Evolutionary conservation across 2,113 vertebrate genomes (phyloP).

Genomic region (Steatornis caripensis): DNA sequence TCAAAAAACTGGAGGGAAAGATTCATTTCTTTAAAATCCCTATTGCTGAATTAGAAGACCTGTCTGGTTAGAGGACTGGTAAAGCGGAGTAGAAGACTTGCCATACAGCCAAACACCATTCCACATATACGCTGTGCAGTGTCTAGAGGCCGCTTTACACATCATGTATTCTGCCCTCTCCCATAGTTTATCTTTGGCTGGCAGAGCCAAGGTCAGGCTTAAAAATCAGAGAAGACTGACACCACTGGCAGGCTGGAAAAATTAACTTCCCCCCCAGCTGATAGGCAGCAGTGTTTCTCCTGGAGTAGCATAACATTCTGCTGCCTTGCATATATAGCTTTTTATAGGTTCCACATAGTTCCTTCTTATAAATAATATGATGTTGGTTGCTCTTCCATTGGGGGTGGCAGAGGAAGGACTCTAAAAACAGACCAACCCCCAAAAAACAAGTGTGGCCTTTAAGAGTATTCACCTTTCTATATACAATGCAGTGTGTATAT

Average conservation of each 20-base stretch:
- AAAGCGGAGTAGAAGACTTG: neutral
- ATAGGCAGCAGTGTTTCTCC: neutral
- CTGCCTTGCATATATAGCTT: neutral
- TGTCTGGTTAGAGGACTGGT: accelerated
- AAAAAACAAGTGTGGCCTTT: neutral
- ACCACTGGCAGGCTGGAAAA: neutral
- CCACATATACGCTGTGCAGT: neutral
- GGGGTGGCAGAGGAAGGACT: neutral
- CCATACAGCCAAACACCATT: neutral
- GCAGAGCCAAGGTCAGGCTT: neutral
- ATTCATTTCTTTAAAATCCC: neutral
- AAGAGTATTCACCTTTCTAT: neutral
- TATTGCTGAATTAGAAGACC: neutral
- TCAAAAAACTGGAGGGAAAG: neutral
- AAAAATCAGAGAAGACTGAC: neutral
- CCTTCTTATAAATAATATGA: neutral
- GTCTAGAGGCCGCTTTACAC: neutral
- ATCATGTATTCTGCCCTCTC: neutral
- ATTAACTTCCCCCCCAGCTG: neutral
- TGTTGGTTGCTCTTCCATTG: neutral
- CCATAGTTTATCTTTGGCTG: neutral
- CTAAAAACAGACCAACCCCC: neutral
- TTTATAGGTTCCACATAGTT: neutral
- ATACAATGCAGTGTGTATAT: neutral
- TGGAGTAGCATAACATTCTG: neutral